Evolutionary conservation across 2,113 vertebrate genomes (phyloP).

Genomic region (Jaculus jaculus): DNA sequence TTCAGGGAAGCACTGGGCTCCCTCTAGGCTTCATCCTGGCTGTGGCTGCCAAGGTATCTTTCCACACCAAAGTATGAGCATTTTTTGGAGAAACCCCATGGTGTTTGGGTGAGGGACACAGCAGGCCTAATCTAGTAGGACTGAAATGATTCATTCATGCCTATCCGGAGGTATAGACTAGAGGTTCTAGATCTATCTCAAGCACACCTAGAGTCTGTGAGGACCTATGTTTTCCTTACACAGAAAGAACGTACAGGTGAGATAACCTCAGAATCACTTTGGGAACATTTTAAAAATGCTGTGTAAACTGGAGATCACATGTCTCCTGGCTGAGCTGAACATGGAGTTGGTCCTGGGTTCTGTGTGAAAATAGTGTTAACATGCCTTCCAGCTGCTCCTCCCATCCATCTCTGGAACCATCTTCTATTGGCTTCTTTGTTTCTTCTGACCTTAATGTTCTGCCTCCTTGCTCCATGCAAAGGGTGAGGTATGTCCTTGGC

Average conservation of each 20-base stretch:
- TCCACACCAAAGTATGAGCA: not conserved
- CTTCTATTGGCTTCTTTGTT: not conserved
- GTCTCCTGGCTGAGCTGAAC: not conserved
- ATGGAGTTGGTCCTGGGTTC: not conserved
- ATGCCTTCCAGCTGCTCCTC: not conserved
- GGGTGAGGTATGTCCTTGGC: constrained; percentile 58
- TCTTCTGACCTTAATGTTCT: not conserved
- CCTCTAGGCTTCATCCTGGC: constrained; percentile 74
- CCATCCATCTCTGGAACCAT: not conserved
- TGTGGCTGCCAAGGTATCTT: not conserved
- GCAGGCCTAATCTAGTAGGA: not conserved
- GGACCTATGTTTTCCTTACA: not conserved
- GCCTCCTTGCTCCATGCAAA: not conserved
- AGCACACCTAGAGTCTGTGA: not conserved
- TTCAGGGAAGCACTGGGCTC: constrained; percentile 94
- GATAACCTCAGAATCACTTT: constrained; percentile 60
- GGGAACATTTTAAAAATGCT: constrained; percentile 39
- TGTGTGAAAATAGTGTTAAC: too few species aligned
- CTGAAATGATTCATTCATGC: constrained; percentile 41
- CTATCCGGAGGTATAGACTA: constrained; percentile 47
- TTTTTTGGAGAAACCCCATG: not conserved
- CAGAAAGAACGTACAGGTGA: not conserved
- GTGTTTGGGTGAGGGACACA: not conserved
- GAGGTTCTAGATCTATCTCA: not conserved
- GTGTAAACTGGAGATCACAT: constrained; percentile 55